Evolutionary conservation across 2,888 invertebrate genomes (phyloP).

Genomic region (Leptopterna dolabrata): DNA sequence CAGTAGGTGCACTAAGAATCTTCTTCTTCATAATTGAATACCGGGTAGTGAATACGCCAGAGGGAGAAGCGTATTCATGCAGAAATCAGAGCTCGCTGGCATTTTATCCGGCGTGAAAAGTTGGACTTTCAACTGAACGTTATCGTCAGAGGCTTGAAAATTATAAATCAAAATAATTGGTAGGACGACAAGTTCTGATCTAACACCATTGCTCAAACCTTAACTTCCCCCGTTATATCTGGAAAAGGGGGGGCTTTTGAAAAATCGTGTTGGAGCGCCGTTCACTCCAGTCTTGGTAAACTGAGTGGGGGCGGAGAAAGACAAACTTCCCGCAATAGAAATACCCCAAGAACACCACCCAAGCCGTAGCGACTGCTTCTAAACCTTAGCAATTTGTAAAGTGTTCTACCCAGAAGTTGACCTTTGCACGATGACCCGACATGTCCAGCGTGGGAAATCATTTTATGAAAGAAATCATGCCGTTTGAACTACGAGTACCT

Average conservation of each 20-base stretch:
- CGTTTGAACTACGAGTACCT: not conserved
- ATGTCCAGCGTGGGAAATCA: not conserved
- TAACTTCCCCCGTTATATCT: slow-evolving; percentile 25
- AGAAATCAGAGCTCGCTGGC: not conserved
- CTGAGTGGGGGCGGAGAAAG: not conserved
- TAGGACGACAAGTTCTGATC: slow-evolving; percentile 32
- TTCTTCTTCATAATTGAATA: too few relatives aligned
- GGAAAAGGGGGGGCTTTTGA: not conserved
- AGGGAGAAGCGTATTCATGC: not conserved
- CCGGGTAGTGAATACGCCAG: too few relatives aligned
- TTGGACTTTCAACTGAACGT: not conserved
- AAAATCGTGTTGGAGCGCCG: not conserved
- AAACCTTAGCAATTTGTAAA: not conserved
- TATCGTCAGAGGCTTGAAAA: not conserved
- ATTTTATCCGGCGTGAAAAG: not conserved
- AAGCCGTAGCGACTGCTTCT: not conserved
- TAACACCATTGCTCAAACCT: slow-evolving; percentile 31
- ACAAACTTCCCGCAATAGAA: slow-evolving; percentile 7
- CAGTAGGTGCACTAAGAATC: too few relatives aligned
- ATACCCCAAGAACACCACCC: not conserved
- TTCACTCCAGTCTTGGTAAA: not conserved
- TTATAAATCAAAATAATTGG: slow-evolving; percentile 41
- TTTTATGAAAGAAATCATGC: not conserved
- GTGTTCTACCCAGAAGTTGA: not conserved
- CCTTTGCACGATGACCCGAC: not conserved